Conservation (phyloP, 2,888 invertebrate genomes). For the Amiota mariae region DNA sequence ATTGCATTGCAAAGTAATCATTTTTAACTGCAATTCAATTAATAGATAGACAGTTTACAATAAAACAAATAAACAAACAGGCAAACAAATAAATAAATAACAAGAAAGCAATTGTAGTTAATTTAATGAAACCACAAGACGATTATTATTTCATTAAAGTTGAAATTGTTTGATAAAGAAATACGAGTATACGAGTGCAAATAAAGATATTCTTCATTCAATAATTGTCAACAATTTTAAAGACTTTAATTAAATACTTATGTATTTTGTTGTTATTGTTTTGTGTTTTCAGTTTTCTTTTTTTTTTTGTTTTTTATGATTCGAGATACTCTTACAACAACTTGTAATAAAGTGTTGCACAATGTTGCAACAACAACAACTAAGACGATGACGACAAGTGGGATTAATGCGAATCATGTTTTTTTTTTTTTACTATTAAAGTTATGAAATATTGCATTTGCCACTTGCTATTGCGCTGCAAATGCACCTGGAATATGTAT, state of each 20-base stretch:
- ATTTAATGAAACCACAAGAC: neutral
- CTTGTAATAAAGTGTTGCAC: too few species aligned
- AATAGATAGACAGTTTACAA: slow-evolving; percentile 11
- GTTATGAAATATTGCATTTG: slow-evolving; percentile 26
- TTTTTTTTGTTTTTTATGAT: neutral
- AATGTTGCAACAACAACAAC: too few species aligned
- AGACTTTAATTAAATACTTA: neutral
- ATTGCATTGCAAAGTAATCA: neutral
- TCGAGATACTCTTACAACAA: neutral
- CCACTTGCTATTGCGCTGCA: neutral
- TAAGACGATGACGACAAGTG: slow-evolving; percentile 15
- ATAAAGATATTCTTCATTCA: neutral
- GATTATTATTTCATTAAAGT: slow-evolving; percentile 17
- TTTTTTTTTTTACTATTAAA: slow-evolving; percentile 17
- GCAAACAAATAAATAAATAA: neutral
- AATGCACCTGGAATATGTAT: slow-evolving; percentile 14
- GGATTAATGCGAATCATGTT: slow-evolving; percentile 29
- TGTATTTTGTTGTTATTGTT: slow-evolving; percentile 8
- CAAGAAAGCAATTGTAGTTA: neutral
- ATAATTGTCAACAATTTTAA: neutral
- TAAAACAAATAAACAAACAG: neutral
- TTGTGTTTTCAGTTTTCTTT: neutral
- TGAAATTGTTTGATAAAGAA: neutral
- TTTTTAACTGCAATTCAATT: slow-evolving; percentile 16
- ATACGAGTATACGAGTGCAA: neutral